A percentile compares a stretch with the other conserved stretches of the same genome.
Conservation (phyloP, 2,888 invertebrate species). For the Drosophila acutilabella region DNA sequence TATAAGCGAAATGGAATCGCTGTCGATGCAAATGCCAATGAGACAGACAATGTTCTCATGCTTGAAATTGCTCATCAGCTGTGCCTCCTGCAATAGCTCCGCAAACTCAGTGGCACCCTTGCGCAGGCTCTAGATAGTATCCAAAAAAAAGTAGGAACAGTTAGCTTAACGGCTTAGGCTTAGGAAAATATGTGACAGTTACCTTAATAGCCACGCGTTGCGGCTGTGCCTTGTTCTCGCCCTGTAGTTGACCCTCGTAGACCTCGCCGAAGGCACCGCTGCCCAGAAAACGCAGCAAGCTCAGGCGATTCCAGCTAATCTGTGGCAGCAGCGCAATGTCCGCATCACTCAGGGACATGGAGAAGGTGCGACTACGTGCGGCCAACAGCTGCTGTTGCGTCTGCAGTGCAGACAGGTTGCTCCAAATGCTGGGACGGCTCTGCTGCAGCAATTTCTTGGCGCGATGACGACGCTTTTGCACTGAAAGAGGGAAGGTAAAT, state of each 20-base stretch:
- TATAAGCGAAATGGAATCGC: constrained; percentile 96
- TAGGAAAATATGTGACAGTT: constrained; percentile 24
- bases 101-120: constrained; percentile 95
- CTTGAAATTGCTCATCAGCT: constrained; percentile 98
- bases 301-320: constrained; percentile 94
- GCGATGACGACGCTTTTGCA: constrained; percentile 88
- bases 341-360: constrained; percentile 92
- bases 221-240: constrained; percentile 89
- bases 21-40: constrained; percentile 97
- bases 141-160: background rate
- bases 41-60: constrained; percentile 97
- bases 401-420: constrained; percentile 94
- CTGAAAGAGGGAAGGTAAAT: constrained; percentile 83
- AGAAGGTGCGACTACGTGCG: constrained; percentile 89
- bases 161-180: background rate
- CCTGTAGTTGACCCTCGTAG: constrained; percentile 94
- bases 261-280: constrained; percentile 99
- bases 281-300: constrained; percentile 94
- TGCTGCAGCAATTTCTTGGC: constrained; percentile 90
- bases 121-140: constrained; percentile 89
- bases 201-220: constrained; percentile 97
- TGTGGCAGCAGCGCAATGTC: constrained; percentile 93
- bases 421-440: constrained; percentile 87
- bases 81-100: constrained; percentile 98
- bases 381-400: constrained; percentile 87